These are phyloP conservation scores for Aphelenchoides bicaudatus DNA, from an alignment of 2,888 invertebrate genomes.

Conservation along the genomic window DNA sequence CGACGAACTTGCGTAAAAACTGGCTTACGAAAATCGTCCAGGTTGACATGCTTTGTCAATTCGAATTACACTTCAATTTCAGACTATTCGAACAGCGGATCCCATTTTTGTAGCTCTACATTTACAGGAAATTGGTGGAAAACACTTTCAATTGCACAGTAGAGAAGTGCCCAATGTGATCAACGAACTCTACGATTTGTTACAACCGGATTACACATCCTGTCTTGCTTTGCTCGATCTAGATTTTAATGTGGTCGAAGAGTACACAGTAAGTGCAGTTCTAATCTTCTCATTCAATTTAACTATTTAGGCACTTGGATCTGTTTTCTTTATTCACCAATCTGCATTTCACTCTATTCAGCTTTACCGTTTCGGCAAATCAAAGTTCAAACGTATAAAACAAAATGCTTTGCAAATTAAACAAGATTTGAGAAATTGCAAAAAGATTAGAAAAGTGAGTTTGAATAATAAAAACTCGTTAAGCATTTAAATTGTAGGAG, in stretches of 20 bases:
- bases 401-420: conserved; percentile 11
- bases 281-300: neutral
- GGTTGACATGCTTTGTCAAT: conserved; percentile 29
- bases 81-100: conserved; percentile 37
- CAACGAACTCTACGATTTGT: conserved; percentile 32
- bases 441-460: conserved; percentile 44
- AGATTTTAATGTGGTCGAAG: conserved; percentile 41
- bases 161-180: conserved; percentile 48
- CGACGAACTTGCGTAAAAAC: conserved; percentile 30
- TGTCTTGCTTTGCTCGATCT: conserved; percentile 47
- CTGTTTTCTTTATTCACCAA: conserved; percentile 43
- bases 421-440: conserved; percentile 34
- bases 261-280: conserved; percentile 43
- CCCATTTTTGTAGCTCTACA: conserved; percentile 46
- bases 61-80: conserved; percentile 22
- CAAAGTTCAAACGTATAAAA: conserved; percentile 22
- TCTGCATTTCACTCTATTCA: conserved; percentile 29
- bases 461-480: no score
- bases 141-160: conserved; percentile 39
- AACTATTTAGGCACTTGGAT: conserved; percentile 49
- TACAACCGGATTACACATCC: conserved; percentile 36
- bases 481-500: no score
- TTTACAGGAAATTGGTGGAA: conserved; percentile 56
- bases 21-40: conserved; percentile 41
- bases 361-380: conserved; percentile 45